Percentiles rank a stretch among this genome's conserved stretches.
phyloP scores from a whole-genome alignment of 53 echinoderm and acorn worm genomes.

The Stichopus horrens region DNA sequence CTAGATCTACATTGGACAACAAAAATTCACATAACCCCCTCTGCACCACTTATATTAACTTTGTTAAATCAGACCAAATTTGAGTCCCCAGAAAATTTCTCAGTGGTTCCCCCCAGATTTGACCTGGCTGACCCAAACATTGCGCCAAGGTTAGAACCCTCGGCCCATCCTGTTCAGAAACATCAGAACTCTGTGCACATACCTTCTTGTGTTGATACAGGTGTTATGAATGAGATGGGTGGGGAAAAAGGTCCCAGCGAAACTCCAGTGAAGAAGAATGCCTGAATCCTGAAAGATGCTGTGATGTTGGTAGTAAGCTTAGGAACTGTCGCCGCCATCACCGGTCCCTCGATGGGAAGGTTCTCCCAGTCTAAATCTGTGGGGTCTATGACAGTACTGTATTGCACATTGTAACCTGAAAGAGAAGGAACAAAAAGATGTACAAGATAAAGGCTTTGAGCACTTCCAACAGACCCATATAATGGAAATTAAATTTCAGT shows the following conservation, averaged over 20 bases:
- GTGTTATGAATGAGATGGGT: conserved; percentile 17
- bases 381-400: not conserved
- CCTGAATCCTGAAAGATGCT: conserved; percentile 40
- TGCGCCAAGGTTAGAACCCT: too few species aligned
- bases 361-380: conserved; percentile 2
- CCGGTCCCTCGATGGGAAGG: not conserved
- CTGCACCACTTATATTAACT: too few species aligned
- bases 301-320: conserved; percentile 45
- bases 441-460: too few species aligned
- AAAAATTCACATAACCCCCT: too few species aligned
- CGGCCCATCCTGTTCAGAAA: not conserved
- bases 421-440: not conserved
- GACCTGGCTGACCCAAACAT: too few species aligned
- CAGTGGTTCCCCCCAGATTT: too few species aligned
- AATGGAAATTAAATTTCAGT: too few species aligned
- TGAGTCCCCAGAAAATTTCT: too few species aligned
- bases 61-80: too few species aligned
- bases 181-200: not conserved
- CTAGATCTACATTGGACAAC: too few species aligned
- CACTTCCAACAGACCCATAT: not conserved
- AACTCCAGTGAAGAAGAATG: conserved; percentile 30
- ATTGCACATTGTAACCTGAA: conserved; percentile 46
- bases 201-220: conserved; percentile 32
- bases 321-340: conserved; percentile 25
- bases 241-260: conserved; percentile 36